Evolutionary conservation across 1,140 invertebrate species (phyloP).

Genomic region (Charaxes varanes): DNA sequence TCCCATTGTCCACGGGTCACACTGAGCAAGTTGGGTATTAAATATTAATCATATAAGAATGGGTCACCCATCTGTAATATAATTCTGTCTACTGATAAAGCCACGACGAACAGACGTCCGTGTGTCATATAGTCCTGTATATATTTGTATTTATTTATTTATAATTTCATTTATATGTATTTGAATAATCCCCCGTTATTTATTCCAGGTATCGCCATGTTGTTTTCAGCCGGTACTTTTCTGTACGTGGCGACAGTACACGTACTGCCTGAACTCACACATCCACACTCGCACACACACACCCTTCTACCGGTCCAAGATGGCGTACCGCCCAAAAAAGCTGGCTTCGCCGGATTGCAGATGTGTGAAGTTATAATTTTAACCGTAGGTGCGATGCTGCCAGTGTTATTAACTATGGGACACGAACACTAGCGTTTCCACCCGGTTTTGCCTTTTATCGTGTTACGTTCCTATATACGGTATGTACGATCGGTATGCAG

Average conservation of each 20-base stretch:
- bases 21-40: too few species aligned
- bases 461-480: too few species aligned
- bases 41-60: too few species aligned
- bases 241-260: slow-evolving; percentile 99
- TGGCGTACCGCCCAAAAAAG: slow-evolving; percentile 54
- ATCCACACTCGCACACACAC: slow-evolving; percentile 61
- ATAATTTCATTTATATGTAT: neutral
- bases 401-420: slow-evolving; percentile 90
- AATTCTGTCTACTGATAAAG: too few species aligned
- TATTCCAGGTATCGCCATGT: slow-evolving; percentile 93
- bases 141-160: neutral
- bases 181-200: slow-evolving; percentile 1
- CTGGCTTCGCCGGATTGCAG: slow-evolving; percentile 78
- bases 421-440: slow-evolving; percentile 92
- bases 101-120: too few species aligned
- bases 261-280: slow-evolving; percentile 94
- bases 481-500: too few species aligned
- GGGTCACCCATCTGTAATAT: too few species aligned
- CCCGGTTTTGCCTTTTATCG: too few species aligned
- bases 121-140: too few species aligned
- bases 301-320: slow-evolving; percentile 52
- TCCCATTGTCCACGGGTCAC: too few species aligned
- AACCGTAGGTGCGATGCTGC: slow-evolving; percentile 89
- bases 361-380: slow-evolving; percentile 88
- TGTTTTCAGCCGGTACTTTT: slow-evolving; percentile 99